A percentile compares a stretch with the other conserved stretches of the same genome.
These are phyloP conservation scores for Paratrypauchen microcephalus DNA, from an alignment of 2,797 vertebrate genomes.

Conservation along the genomic window DNA sequence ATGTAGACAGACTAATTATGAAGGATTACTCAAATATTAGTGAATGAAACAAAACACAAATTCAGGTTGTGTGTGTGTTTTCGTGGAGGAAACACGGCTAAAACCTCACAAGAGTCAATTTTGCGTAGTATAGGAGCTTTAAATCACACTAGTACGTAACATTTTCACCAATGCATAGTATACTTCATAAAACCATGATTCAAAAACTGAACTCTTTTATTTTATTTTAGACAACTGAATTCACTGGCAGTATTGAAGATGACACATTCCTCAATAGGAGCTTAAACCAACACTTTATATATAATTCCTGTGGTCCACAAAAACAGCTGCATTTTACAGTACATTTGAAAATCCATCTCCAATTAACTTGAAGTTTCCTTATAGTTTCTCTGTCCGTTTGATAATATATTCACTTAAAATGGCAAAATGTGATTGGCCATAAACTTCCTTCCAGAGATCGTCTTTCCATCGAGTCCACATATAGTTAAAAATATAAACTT, in stretches of 20 bases:
- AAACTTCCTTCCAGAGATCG: conserved; percentile 20
- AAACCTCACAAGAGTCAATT: too few relatives aligned
- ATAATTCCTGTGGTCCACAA: conserved; percentile 7
- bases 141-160: too few relatives aligned
- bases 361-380: conserved; percentile 4
- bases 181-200: conserved; percentile 1
- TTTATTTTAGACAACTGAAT: conserved; percentile 16
- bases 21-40: too few relatives aligned
- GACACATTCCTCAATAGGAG: conserved; percentile 26
- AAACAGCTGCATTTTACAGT: conserved; percentile 33
- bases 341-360: conserved; percentile 24
- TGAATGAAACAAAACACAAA: too few relatives aligned
- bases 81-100: too few relatives aligned
- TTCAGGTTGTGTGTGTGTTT: too few relatives aligned
- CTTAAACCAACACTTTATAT: conserved; percentile 1
- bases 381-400: conserved; percentile 9
- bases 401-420: conserved; percentile 8
- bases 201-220: conserved; percentile 12
- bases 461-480: conserved; percentile 47
- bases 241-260: conserved; percentile 35
- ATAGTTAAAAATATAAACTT: conserved; percentile 68
- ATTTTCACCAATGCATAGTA: neutral
- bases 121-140: too few relatives aligned
- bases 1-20: too few relatives aligned
- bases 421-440: conserved; percentile 31